Evolutionary conservation across 1,140 invertebrate species (phyloP).

Genomic region (Apis dorsata): DNA sequence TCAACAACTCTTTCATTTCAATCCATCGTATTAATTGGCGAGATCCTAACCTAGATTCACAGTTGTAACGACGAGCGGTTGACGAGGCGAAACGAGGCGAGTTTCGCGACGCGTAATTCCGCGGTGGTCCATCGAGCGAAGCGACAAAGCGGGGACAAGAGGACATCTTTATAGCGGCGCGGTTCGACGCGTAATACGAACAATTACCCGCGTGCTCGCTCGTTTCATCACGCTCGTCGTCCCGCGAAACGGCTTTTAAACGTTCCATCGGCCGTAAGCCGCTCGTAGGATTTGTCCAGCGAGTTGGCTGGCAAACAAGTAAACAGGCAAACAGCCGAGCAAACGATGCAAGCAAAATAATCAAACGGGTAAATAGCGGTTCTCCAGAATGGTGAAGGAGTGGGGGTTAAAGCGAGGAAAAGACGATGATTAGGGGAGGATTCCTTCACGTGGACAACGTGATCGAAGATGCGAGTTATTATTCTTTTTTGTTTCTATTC

Average conservation of each 20-base stretch:
- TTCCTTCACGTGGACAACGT: constrained; percentile 3
- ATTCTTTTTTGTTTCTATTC: background rate
- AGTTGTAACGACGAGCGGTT: background rate
- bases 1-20: too few species aligned
- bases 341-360: constrained; percentile 23
- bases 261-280: constrained; percentile 6
- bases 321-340: background rate
- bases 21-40: background rate
- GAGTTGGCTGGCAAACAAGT: constrained; percentile 7
- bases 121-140: constrained; percentile 13
- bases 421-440: constrained; percentile 12
- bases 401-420: background rate
- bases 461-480: background rate
- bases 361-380: constrained; percentile 22
- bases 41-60: background rate
- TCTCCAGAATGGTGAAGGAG: background rate
- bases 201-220: constrained; percentile 12
- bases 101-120: constrained; percentile 4
- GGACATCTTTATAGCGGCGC: constrained; percentile 30
- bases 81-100: background rate
- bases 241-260: constrained; percentile 25
- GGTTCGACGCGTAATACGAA: constrained; percentile 16
- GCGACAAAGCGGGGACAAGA: background rate
- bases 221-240: background rate
- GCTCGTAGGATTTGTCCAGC: constrained; percentile 20